Evolutionary conservation across 2,888 invertebrate genomes (phyloP), one percentile per base, ranked within the genome.

Genomic region (Alviniconcha strummeri): DNA sequence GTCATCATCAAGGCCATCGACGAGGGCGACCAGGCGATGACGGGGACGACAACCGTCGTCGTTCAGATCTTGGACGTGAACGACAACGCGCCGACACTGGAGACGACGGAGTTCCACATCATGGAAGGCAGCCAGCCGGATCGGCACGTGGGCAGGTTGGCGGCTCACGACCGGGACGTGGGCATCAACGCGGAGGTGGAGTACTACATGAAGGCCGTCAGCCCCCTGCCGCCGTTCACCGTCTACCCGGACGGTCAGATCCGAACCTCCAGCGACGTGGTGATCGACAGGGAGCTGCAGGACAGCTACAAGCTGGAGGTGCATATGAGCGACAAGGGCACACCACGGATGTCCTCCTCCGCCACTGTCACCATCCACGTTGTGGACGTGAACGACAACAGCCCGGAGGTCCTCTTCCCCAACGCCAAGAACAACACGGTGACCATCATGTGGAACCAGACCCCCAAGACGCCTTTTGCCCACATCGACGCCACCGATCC

Each of bases 371-470:
- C 98, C 93, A 97, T 99, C 88, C 96, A 97, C 0, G 96, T 99
- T 0, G 96, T 97, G 0, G 99, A 99, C 92, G 98, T 98, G 0
- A 99, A 99, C 92, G 99, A 99, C 92, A 99, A 99, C 93, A 96
- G 97, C 7, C 99, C 99, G 0, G 85, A 87, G 8, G 91, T 93
- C 56, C 84, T 88, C 4, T 92, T 91, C 85, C 92, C 93, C 1
- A 89, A 87, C 82, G 88, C 88, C 77, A 86, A 85, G 64, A 91
- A 92, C 85, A 89, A 90, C 74, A 91, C 91, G 1, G 89, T 90
- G 55, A 84, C 87, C n/a, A 75, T 92, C 5, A 86, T 90, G 55
- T 88, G 89, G 85, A 87, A 89, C 15, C 85, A 89, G 13, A 89
- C 88, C 8, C 86, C 89, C 1, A 91, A 91, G 13, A 88, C 86